Evolutionary conservation across 2,797 vertebrate genomes (phyloP).

Genomic region (Euthynnus affinis): DNA sequence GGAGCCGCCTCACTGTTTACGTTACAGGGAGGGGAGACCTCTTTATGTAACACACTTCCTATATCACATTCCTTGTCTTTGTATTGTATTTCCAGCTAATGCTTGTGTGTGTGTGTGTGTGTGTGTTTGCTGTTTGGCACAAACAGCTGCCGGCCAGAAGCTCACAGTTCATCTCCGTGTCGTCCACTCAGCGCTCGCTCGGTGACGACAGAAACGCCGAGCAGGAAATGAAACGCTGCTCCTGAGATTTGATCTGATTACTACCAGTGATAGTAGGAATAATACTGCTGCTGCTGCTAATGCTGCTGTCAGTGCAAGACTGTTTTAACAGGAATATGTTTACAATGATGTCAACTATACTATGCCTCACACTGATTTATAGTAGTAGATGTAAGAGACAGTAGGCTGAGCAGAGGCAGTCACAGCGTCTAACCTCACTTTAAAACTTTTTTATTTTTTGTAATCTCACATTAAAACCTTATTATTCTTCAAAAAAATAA

Average conservation of each 20-base stretch:
- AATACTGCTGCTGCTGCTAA: not conserved
- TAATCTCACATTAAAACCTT: too few species aligned
- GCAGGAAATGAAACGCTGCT: slow-evolving; percentile 38
- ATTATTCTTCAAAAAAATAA: too few species aligned
- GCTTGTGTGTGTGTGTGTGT: slow-evolving; percentile 31
- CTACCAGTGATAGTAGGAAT: not conserved
- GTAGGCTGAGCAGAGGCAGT: too few species aligned
- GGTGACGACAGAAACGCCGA: slow-evolving; percentile 11
- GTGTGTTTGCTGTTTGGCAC: slow-evolving; percentile 30
- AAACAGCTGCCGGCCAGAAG: slow-evolving; percentile 62
- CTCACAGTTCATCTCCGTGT: slow-evolving; percentile 30
- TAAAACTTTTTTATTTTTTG: too few species aligned
- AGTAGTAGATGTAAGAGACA: too few species aligned
- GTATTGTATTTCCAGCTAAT: slow-evolving; percentile 52
- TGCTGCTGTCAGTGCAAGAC: too few species aligned
- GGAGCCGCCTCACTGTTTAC: slow-evolving; percentile 55
- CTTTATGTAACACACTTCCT: slow-evolving; percentile 75
- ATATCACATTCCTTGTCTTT: slow-evolving; percentile 64
- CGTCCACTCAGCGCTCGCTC: not conserved
- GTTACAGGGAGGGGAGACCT: slow-evolving; percentile 52
- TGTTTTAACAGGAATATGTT: too few species aligned
- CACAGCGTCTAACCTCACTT: too few species aligned
- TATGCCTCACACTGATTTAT: too few species aligned
- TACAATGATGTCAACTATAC: too few species aligned
- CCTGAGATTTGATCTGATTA: slow-evolving; percentile 29